phyloP scores from a whole-genome alignment of 1,140 invertebrate species.

The Drosophila asahinai region DNA sequence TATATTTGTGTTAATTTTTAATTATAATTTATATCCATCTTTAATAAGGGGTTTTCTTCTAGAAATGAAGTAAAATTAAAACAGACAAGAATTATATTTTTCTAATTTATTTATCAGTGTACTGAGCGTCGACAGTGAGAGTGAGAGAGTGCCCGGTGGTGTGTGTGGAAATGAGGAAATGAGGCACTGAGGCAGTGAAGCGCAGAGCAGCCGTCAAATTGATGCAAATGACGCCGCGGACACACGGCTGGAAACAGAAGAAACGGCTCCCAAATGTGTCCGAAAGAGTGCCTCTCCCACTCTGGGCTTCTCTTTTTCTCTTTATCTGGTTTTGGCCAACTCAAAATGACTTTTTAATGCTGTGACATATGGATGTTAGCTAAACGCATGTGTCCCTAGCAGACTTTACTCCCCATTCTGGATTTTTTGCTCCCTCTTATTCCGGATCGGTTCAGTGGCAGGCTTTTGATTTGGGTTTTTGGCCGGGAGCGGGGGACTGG shows the following conservation, averaged over 20 bases:
- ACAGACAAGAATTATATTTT: not conserved
- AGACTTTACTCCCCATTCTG: not conserved
- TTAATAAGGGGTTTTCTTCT: no score
- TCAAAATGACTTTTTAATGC: conserved; percentile 47
- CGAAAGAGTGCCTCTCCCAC: conserved; percentile 5
- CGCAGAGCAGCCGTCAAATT: conserved; percentile 60
- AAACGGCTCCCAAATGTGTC: conserved; percentile 32
- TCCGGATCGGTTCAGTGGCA: conserved; percentile 25
- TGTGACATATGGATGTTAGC: conserved; percentile 34
- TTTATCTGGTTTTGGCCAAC: conserved; percentile 10
- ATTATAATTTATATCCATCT: no score
- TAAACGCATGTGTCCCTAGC: conserved; percentile 25
- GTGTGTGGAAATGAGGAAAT: conserved; percentile 11
- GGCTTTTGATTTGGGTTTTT: conserved; percentile 37
- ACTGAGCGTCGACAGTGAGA: not conserved
- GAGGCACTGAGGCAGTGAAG: conserved; percentile 60
- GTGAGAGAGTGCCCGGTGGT: conserved; percentile 7
- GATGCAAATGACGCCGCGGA: conserved; percentile 42
- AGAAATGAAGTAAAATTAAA: no score
- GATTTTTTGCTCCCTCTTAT: conserved; percentile 2
- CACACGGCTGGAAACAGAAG: conserved; percentile 21
- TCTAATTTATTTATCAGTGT: conserved; percentile 5
- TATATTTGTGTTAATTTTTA: no score
- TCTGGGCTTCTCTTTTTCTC: not conserved
- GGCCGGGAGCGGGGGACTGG: conserved; percentile 1